These are phyloP conservation scores for Cynaeus angustus DNA, from an alignment of 2,888 invertebrate species.

Conservation along the genomic window DNA sequence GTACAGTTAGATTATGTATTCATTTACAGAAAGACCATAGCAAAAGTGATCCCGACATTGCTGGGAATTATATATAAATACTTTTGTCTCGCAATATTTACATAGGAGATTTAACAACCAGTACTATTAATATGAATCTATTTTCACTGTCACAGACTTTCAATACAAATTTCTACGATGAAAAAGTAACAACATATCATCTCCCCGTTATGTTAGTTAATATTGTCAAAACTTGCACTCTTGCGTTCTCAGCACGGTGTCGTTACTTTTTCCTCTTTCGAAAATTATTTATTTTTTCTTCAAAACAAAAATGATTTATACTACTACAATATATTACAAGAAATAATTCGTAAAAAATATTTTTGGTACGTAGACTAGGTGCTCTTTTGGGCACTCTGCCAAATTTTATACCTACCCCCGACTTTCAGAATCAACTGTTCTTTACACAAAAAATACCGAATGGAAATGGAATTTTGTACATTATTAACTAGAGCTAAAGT, in stretches of 20 bases:
- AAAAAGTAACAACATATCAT: constrained; percentile 63
- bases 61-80: constrained; percentile 66
- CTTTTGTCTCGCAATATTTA: constrained; percentile 66
- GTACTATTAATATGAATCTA: constrained; percentile 62
- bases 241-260: constrained; percentile 35
- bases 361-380: constrained; percentile 66
- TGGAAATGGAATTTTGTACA: constrained; percentile 63
- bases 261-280: constrained; percentile 53
- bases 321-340: constrained; percentile 61
- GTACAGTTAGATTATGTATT: constrained; percentile 61
- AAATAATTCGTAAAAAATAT: constrained; percentile 65
- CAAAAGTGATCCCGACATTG: constrained; percentile 69
- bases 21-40: constrained; percentile 61
- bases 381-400: constrained; percentile 64
- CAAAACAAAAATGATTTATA: constrained; percentile 50
- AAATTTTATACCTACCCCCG: constrained; percentile 58
- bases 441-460: constrained; percentile 62
- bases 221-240: constrained; percentile 55
- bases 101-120: constrained; percentile 65
- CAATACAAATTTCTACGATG: constrained; percentile 58
- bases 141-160: constrained; percentile 63
- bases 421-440: constrained; percentile 54
- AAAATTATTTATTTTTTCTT: constrained; percentile 47
- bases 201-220: constrained; percentile 42
- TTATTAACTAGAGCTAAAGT: constrained; percentile 55